A percentile compares a stretch with the other conserved stretches of the same genome.
Conservation (phyloP, 2,888 invertebrate species). For the Allolobophora icterica region DNA sequence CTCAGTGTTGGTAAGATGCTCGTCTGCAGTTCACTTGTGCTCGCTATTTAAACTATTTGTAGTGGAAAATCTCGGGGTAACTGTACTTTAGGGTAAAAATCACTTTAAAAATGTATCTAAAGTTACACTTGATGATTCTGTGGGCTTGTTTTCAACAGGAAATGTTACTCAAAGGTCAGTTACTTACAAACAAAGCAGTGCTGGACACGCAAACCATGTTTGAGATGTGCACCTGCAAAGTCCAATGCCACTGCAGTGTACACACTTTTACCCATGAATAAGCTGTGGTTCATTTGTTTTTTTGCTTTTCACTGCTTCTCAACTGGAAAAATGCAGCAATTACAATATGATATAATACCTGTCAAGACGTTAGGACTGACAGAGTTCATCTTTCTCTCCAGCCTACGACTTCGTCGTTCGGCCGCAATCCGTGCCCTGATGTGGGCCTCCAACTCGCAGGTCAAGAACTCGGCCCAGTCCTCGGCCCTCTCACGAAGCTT, state of each 20-base stretch:
- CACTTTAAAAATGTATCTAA: background rate
- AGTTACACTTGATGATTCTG: background rate
- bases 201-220: too few relatives aligned
- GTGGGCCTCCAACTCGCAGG: conserved; percentile 2
- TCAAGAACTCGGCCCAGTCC: conserved; percentile 22
- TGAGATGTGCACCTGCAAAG: too few relatives aligned
- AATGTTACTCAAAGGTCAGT: background rate
- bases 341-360: background rate
- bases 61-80: too few relatives aligned
- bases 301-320: background rate
- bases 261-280: background rate
- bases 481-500: background rate
- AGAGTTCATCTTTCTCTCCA: background rate
- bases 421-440: background rate
- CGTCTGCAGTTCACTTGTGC: too few relatives aligned
- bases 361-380: background rate
- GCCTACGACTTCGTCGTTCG: background rate
- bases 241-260: too few relatives aligned
- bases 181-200: background rate
- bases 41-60: too few relatives aligned
- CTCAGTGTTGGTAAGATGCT: too few relatives aligned
- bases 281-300: background rate
- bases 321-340: background rate
- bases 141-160: background rate
- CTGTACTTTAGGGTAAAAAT: background rate